Conservation (phyloP, 2,113 vertebrate genomes). For the Ceyx melanurus region DNA sequence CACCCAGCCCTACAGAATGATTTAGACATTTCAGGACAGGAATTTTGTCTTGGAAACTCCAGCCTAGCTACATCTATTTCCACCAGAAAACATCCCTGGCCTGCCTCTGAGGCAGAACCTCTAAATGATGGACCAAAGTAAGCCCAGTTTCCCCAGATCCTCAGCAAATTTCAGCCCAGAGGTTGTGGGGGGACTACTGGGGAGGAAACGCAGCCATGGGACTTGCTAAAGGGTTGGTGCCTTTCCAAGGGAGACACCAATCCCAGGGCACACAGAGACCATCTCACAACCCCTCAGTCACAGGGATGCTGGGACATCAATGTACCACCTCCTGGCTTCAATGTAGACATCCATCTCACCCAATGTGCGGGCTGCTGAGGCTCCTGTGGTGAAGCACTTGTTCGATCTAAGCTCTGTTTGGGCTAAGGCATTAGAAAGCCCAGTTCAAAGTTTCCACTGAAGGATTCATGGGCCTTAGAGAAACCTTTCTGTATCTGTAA, state of each 20-base stretch:
- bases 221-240: neutral
- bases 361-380: accelerated
- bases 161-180: neutral
- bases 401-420: neutral
- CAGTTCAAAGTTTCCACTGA: neutral
- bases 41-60: neutral
- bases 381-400: neutral
- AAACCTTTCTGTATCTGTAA: neutral
- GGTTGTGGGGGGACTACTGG: neutral
- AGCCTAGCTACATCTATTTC: neutral
- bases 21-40: neutral
- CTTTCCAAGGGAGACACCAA: neutral
- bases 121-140: neutral
- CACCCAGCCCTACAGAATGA: neutral
- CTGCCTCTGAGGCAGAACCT: neutral
- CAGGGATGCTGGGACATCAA: neutral
- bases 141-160: neutral
- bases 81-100: neutral
- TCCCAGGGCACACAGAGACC: neutral
- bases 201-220: neutral
- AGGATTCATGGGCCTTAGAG: neutral
- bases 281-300: neutral
- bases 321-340: accelerated
- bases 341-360: neutral
- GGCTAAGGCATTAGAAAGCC: neutral